These are phyloP conservation scores for Gortyna flavago DNA, from an alignment of 2,888 invertebrate species.

Conservation along the genomic window DNA sequence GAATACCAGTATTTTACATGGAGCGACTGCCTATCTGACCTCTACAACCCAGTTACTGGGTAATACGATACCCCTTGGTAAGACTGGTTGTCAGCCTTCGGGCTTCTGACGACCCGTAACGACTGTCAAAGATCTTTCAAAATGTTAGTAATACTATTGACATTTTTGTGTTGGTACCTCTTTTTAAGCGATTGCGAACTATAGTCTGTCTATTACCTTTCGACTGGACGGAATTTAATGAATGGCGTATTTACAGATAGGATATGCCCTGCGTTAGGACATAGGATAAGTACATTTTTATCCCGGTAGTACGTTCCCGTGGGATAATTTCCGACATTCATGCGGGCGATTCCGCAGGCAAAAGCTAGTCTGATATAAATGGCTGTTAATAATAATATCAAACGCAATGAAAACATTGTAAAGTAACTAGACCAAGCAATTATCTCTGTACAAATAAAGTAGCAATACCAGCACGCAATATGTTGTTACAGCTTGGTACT, in stretches of 20 bases:
- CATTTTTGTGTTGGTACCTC: too few relatives aligned
- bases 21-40: too few relatives aligned
- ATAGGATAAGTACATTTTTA: background rate
- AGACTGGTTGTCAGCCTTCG: too few relatives aligned
- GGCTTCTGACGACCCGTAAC: too few relatives aligned
- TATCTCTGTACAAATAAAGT: slow-evolving; percentile 47
- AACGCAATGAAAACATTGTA: slow-evolving; percentile 23
- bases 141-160: too few relatives aligned
- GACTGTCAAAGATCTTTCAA: too few relatives aligned
- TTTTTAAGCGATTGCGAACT: too few relatives aligned
- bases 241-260: background rate
- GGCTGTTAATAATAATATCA: slow-evolving; percentile 13
- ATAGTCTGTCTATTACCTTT: too few relatives aligned
- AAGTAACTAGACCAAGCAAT: slow-evolving; percentile 37
- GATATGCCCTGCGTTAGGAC: background rate
- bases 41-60: too few relatives aligned
- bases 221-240: too few relatives aligned
- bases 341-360: background rate
- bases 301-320: background rate
- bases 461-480: slow-evolving; percentile 20
- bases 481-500: slow-evolving; percentile 41
- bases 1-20: too few relatives aligned
- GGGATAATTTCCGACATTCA: background rate
- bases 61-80: too few relatives aligned
- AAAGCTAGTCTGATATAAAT: background rate